phyloP scores from a whole-genome alignment of 2,888 invertebrate species.

The Ochropleura leucogaster region DNA sequence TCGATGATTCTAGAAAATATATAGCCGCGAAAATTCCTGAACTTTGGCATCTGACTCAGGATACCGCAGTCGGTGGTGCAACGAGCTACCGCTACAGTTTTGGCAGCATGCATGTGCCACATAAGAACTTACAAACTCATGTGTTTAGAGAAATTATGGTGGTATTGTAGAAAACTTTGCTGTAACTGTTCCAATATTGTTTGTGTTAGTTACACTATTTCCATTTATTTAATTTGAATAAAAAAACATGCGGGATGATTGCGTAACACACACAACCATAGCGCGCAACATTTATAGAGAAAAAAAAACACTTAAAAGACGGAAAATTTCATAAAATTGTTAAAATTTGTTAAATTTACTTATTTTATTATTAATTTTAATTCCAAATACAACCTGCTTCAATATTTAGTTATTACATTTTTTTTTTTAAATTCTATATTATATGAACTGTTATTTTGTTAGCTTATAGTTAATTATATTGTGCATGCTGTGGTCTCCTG shows the following conservation, averaged over 20 bases:
- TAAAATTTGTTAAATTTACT: too few relatives aligned
- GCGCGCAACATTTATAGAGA: background rate
- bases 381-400: too few relatives aligned
- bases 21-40: conserved; percentile 23
- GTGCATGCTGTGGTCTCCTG: too few relatives aligned
- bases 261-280: background rate
- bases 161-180: conserved; percentile 10
- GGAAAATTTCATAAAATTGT: too few relatives aligned
- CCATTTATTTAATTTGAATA: background rate
- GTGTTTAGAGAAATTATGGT: conserved; percentile 3
- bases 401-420: too few relatives aligned
- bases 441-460: too few relatives aligned
- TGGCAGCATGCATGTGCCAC: conserved; percentile 41
- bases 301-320: too few relatives aligned
- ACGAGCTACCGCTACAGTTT: conserved; percentile 53
- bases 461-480: too few relatives aligned
- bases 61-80: conserved; percentile 48
- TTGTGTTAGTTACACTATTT: background rate
- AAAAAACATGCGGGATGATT: background rate
- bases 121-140: conserved; percentile 20
- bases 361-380: too few relatives aligned
- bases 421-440: too few relatives aligned
- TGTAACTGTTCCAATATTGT: conserved; percentile 20
- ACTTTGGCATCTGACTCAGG: conserved; percentile 29
- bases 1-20: conserved; percentile 2